Base-by-base conservation (phyloP, 2,797 vertebrate species). In the Zenarchopterus dispar region DNA sequence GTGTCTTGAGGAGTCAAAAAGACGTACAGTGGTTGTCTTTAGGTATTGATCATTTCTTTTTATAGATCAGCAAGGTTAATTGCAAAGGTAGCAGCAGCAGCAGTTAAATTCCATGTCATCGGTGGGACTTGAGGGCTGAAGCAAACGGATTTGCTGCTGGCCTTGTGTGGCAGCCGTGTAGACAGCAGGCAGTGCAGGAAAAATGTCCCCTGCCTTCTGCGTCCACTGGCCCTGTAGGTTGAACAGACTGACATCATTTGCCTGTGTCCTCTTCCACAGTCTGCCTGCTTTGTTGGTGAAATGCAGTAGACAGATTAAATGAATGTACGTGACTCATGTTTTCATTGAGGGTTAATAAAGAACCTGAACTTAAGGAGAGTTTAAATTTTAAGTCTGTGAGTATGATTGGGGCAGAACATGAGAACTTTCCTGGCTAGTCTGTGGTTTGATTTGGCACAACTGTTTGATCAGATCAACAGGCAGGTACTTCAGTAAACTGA, bases 231-330 rank as follows among this genome's bases (percentile, higher is more conserved):
- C 75, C 79, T 62, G 70, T 76, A 79, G 88, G 82, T 64, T 60
- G 75, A 88, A 76, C 84, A 86, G 84, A 80, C 81, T 76, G 79
- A 72, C 69, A 77, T 67, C 71, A 81, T 85, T 83, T 71, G 78
- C 81, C 70, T 77, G 81, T 84, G 82, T 87, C 82, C 77, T 88
- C 77, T 73, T 85, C 69, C 73, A 67, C 78, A 77, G 72, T 77
- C 80, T 83, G 75, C 62, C 82, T 49, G 11, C 45, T 75, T 55
- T 67, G 23, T 23, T 28, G 41, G 65, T 15, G 8, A 70, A 56
- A 76, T 82, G 74, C 56, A 56, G 28, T 3, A 26, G 5, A 6
- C 28, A 28, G 48, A 24, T 58, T 9, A 45, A 56, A 75, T 56
- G 10, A 19, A 33, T 28, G 33, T 31, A 26, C 15, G n/a, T 41